Conservation (phyloP, 2,888 invertebrate species). For the Pollenia labialis region DNA sequence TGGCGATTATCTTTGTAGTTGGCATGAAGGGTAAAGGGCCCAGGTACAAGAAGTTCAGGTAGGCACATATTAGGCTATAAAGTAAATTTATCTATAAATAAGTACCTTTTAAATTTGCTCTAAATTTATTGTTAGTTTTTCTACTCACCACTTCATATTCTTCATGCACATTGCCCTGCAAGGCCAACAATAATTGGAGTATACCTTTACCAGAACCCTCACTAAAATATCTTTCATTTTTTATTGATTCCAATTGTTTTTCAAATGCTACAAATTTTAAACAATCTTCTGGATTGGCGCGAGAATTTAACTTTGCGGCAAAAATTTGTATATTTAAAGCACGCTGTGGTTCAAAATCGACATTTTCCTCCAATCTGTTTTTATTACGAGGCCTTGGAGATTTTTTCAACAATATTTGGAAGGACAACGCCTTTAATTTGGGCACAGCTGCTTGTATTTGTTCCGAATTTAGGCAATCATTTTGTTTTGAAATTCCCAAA, state of each 20-base stretch:
- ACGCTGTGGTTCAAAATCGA: constrained; percentile 76
- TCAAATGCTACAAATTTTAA: constrained; percentile 76
- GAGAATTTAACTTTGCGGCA: constrained; percentile 77
- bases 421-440: constrained; percentile 76
- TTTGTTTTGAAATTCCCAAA: constrained; percentile 72
- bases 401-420: constrained; percentile 79
- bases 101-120: neutral
- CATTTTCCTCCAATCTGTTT: constrained; percentile 65
- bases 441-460: constrained; percentile 76
- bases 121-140: neutral
- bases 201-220: constrained; percentile 76
- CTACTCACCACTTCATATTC: constrained; percentile 69
- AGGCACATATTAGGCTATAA: constrained; percentile 62
- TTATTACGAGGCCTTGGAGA: constrained; percentile 65
- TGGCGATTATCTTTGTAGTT: constrained; percentile 75
- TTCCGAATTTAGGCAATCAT: constrained; percentile 47
- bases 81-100: neutral
- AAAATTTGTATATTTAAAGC: constrained; percentile 77
- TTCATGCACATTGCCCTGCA: constrained; percentile 74
- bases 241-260: constrained; percentile 74
- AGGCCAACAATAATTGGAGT: constrained; percentile 75
- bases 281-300: constrained; percentile 72
- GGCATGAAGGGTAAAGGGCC: constrained; percentile 77
- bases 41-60: constrained; percentile 76
- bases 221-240: constrained; percentile 75